These are phyloP conservation scores for Brachyalestes nurse DNA, from an alignment of 2,797 vertebrate species.

Conservation along the genomic window DNA sequence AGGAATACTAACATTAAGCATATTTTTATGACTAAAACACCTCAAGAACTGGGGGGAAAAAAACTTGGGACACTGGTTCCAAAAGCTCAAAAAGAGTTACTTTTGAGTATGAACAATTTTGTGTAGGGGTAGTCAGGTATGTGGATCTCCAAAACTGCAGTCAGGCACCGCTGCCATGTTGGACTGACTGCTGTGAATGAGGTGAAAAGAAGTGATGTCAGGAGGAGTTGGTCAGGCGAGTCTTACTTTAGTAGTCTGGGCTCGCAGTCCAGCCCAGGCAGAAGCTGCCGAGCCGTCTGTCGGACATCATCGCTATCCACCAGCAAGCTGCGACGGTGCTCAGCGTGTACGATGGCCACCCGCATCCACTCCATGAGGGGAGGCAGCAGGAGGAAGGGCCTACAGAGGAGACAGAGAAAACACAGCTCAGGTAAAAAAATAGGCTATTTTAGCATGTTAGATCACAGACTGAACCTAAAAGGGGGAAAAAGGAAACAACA, in stretches of 20 bases:
- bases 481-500: neutral
- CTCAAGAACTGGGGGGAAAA: neutral
- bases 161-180: too few relatives aligned
- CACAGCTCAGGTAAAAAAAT: neutral
- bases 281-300: conserved; percentile 90
- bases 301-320: conserved; percentile 96
- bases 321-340: conserved; percentile 92
- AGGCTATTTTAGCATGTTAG: neutral
- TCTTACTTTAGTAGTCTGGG: conserved; percentile 93
- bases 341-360: conserved; percentile 93
- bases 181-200: neutral
- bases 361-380: conserved; percentile 99
- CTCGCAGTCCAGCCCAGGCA: conserved; percentile 95
- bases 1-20: neutral
- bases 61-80: neutral
- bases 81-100: too few relatives aligned
- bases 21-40: neutral
- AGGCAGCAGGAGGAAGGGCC: conserved; percentile 93
- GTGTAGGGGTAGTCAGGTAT: neutral
- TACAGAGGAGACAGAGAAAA: conserved; percentile 54
- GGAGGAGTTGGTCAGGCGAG: neutral
- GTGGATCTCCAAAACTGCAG: neutral
- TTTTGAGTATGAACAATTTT: neutral
- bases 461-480: neutral
- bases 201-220: neutral